Evolutionary conservation across 2,797 vertebrate species (phyloP), one percentile per base, ranked within the genome.

Genomic region (Muscicapa comitata): DNA sequence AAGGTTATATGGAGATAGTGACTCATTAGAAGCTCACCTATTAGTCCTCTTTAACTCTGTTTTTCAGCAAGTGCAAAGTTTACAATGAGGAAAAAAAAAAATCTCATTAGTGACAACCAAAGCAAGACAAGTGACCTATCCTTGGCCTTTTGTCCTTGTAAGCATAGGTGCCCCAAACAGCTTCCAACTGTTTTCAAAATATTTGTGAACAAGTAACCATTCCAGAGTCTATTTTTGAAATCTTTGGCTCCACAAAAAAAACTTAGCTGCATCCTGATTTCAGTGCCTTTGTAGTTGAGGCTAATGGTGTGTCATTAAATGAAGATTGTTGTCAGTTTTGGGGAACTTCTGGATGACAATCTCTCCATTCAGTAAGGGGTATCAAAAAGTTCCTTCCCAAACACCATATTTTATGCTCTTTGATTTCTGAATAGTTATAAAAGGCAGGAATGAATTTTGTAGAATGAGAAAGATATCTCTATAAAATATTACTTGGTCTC

Each of bases 401-500:
- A 82, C 28, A 48, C 28, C 35, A 35, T 17, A 37, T 83, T 88
- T 82, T 82, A 73, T 92, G 43, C 10, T 79, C 13, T 82, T 90
- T 71, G 19, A 11, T 75, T 88, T 88, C 65, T 73, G 59, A 74
- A 38, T 33, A 67, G 50, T 54, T 86, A 53, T 84, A 58, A 94
- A 78, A 87, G 17, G 23, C 42, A 80, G 35, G 47, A 80, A 86
- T 31, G 48, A 71, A 91, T 78, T 85, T 55, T 89, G 45, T 65
- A 74, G 54, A 88, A 77, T 62, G 8, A 76, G 47, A 86, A 83
- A 71, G 50, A 61, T 57, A 80, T n/a, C 35, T 77, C 84, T 65
- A 48, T 85, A 89, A 92, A 94, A 88, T 90, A 94, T 92, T 94
- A 83, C 65, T 80, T 28, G 13, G 13, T 80, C 48, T 61, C 7